Base-by-base conservation (phyloP, 2,113 vertebrate genomes). In the Dasyprocta punctata region DNA sequence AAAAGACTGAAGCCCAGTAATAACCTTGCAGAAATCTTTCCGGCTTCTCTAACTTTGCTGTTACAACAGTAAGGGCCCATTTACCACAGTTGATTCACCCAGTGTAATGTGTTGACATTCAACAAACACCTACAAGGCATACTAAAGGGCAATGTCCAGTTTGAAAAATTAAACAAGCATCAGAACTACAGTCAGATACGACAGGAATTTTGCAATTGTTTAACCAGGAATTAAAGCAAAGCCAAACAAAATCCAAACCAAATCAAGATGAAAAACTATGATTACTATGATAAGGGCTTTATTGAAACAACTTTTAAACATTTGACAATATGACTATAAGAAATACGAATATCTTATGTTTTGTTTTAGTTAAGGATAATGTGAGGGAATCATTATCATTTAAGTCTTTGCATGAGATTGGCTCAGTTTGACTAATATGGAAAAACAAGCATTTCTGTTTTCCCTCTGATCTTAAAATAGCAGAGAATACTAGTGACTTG, bases 391-490 rank as follows among this genome's bases (percentile, higher is more conserved):
- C 28, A 58, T 88, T 47, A 54, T 11, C 36, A 38, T 89, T 94
- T 92, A 91, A 44, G 69, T 94, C 44, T 94, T 94, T 38, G 54
- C 4, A 52, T 67, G 77, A 82, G 8, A 82, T 56, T 83, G 47
- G 38, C 16, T 96, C n/a, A 95, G 61, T 22, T 20, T 52, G 56
- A 84, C 33, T 92, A 90, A 92, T 56, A 41, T 6, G 85, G 81
- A 86, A 89, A 82, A 85, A 33, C 86, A 94, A 84, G 36, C 44
- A 88, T 88, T n/a, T 90, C 19, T 82, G 24, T 41, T 96, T 84
- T 63, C 30, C 44, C 30, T 61, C 16, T 96, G 93, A 95, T 86
- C 97, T 92, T 94, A 78, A 88, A 92, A 86, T 9, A 82, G 38
- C 24, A 80, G 49, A 65, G n/a, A 80, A 73, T 52, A 67, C 47